phyloP scores from a whole-genome alignment of 2,797 vertebrate genomes.

The Xenopus petersii region DNA sequence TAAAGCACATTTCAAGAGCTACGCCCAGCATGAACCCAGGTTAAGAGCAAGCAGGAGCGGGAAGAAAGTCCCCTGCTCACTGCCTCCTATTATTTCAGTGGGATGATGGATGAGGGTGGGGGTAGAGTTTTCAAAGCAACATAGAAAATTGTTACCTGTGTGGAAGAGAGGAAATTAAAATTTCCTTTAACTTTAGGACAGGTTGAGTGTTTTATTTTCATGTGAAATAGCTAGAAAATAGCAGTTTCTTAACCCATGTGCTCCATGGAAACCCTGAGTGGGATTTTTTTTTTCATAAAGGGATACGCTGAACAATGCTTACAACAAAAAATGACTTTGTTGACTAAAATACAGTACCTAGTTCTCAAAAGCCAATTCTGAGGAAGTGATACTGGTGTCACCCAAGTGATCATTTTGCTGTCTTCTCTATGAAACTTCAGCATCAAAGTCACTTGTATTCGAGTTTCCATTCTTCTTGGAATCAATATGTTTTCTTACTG shows the following conservation, averaged over 20 bases:
- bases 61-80: constrained; percentile 53
- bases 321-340: background rate
- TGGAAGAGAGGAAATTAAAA: constrained; percentile 49
- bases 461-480: no score
- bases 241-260: constrained; percentile 24
- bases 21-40: constrained; percentile 71
- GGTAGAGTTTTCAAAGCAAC: constrained; percentile 43
- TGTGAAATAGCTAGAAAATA: constrained; percentile 21
- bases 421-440: background rate
- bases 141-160: constrained; percentile 48
- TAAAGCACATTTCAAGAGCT: constrained; percentile 73
- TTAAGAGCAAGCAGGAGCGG: constrained; percentile 74
- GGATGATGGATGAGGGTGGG: constrained; percentile 49
- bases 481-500: no score
- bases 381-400: background rate
- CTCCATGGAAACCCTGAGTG: background rate
- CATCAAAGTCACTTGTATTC: no score
- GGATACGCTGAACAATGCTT: background rate
- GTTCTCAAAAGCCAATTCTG: background rate
- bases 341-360: background rate
- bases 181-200: constrained; percentile 40
- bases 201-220: constrained; percentile 40
- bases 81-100: constrained; percentile 44
- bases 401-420: background rate
- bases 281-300: background rate